Percentiles rank a stretch among this genome's conserved stretches.
Evolutionary conservation across 2,113 vertebrate genomes (phyloP).

Genomic region (Condylura cristata): DNA sequence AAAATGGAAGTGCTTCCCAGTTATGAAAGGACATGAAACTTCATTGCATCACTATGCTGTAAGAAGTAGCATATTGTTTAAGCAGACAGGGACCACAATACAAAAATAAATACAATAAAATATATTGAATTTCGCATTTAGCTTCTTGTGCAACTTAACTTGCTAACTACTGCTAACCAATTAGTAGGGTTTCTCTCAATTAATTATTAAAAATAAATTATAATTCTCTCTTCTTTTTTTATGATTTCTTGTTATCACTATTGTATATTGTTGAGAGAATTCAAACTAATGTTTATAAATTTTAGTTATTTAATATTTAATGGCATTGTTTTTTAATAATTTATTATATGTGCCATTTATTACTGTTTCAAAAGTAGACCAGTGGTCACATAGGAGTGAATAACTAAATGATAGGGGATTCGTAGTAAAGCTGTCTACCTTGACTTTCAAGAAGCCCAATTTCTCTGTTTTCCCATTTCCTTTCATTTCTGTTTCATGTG

Average conservation of each 20-base stretch:
- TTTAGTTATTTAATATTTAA: background rate
- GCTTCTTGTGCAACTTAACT: background rate
- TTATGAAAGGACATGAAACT: background rate
- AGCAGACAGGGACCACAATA: too few relatives aligned
- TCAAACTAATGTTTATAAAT: background rate
- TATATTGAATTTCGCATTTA: background rate
- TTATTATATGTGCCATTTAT: too few relatives aligned
- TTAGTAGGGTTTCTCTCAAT: background rate
- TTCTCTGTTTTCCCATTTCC: background rate
- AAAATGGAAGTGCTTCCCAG: background rate
- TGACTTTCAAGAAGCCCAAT: background rate
- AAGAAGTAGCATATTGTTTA: background rate
- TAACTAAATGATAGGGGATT: background rate
- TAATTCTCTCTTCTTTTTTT: background rate
- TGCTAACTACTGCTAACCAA: background rate
- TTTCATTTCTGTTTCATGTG: background rate
- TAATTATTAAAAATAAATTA: conserved; percentile 27
- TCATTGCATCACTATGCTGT: background rate
- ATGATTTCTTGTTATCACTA: background rate
- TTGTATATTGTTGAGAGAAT: background rate
- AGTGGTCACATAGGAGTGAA: background rate
- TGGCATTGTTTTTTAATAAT: too few relatives aligned
- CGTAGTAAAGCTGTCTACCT: background rate
- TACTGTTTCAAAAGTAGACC: background rate
- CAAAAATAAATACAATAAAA: too few relatives aligned